phyloP scores from a whole-genome alignment of 1,140 invertebrate species.

The Lineus longissimus region DNA sequence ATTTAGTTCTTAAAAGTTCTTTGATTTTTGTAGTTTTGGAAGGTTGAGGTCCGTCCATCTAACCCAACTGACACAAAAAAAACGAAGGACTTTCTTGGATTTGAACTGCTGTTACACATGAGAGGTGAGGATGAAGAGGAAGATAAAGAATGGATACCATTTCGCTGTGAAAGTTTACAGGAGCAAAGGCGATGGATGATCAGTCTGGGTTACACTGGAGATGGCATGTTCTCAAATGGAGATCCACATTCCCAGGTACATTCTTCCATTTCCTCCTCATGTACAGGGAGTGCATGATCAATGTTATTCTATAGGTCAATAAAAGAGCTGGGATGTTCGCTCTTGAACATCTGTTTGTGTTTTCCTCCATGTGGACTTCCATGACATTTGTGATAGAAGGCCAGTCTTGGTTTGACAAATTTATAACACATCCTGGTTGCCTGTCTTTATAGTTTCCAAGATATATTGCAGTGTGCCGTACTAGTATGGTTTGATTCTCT shows the following conservation, averaged over 20 bases:
- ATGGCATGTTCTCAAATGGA: constrained; percentile 3
- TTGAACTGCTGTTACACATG: too few relatives aligned
- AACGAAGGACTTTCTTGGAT: too few relatives aligned
- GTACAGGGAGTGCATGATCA: neutral
- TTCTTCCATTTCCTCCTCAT: neutral
- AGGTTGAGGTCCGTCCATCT: too few relatives aligned
- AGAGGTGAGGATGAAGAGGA: too few relatives aligned
- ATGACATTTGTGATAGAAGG: neutral
- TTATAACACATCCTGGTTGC: neutral
- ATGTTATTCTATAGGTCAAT: neutral
- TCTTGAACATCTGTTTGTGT: neutral
- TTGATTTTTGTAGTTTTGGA: too few relatives aligned
- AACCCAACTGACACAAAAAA: too few relatives aligned
- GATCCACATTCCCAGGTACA: neutral
- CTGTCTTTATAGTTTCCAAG: too few relatives aligned
- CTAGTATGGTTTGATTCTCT: neutral
- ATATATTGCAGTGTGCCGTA: too few relatives aligned
- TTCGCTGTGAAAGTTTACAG: neutral
- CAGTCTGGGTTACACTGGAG: neutral
- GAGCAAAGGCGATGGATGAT: neutral
- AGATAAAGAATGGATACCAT: neutral
- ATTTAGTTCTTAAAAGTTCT: too few relatives aligned
- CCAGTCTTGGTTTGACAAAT: neutral
- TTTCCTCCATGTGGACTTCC: neutral
- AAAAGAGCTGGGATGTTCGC: neutral